phyloP scores from a whole-genome alignment of 2,113 vertebrate genomes.

The Platycercus adscitus region DNA sequence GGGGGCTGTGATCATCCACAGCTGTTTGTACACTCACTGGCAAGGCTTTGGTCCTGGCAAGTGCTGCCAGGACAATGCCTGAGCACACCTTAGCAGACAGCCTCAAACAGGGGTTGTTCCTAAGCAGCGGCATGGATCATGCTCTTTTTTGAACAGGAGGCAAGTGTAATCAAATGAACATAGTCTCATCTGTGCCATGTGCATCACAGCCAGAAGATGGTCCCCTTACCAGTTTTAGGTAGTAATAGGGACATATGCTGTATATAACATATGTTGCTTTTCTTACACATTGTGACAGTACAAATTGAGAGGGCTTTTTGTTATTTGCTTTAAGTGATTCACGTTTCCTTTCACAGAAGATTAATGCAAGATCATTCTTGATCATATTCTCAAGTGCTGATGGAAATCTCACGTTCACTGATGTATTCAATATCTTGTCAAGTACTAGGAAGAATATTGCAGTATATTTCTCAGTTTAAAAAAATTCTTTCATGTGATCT shows the following conservation, averaged over 20 bases:
- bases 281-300: not conserved
- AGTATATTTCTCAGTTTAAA: slow-evolving; percentile 15
- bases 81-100: not conserved
- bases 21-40: not conserved
- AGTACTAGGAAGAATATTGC: not conserved
- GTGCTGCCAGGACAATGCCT: too few relatives aligned
- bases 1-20: not conserved
- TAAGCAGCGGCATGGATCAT: not conserved
- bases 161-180: not conserved
- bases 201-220: not conserved
- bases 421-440: slow-evolving; percentile 3
- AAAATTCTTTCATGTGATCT: slow-evolving; percentile 24
- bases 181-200: not conserved
- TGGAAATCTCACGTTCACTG: not conserved
- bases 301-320: not conserved
- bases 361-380: slow-evolving; percentile 13
- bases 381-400: not conserved
- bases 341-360: slow-evolving; percentile 3
- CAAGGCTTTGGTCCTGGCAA: not conserved
- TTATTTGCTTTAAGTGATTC: not conserved
- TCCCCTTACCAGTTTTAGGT: not conserved
- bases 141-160: not conserved
- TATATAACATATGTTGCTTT: not conserved
- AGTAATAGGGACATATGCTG: not conserved
- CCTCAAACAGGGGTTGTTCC: not conserved